A percentile compares a stretch with the other conserved stretches of the same genome.
These are phyloP conservation scores for Apostichopus leukothele DNA, from an alignment of 53 echinoderm and acorn worm genomes.

Conservation along the genomic window DNA sequence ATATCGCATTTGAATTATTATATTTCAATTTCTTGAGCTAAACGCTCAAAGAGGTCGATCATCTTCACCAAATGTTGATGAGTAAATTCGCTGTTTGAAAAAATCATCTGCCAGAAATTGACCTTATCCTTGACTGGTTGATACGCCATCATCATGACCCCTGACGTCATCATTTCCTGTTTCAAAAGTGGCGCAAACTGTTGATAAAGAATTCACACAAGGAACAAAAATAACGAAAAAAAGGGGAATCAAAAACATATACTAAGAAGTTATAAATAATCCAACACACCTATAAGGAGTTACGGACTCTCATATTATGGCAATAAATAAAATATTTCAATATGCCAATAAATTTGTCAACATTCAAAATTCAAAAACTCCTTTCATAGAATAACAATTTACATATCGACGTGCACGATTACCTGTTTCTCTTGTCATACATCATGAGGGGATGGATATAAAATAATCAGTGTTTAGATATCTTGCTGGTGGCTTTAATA, in stretches of 20 bases:
- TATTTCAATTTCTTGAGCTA: constrained; percentile 68
- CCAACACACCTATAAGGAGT: no score
- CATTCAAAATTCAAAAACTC: no score
- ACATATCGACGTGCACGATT: no score
- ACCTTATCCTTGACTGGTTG: constrained; percentile 72
- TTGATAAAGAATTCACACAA: no score
- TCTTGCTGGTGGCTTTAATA: not conserved
- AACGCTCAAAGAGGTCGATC: constrained; percentile 71
- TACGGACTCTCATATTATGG: no score
- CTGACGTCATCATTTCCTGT: constrained; percentile 76
- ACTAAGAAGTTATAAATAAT: no score
- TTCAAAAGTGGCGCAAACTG: constrained; percentile 94
- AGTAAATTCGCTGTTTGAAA: constrained; percentile 63
- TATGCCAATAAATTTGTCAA: no score
- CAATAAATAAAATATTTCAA: no score
- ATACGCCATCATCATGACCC: constrained; percentile 79
- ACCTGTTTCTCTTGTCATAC: no score
- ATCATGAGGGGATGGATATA: no score
- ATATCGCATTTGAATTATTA: not conserved
- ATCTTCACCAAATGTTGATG: constrained; percentile 63
- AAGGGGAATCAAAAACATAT: not conserved
- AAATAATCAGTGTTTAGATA: no score
- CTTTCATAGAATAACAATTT: no score
- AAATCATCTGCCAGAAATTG: constrained; percentile 82
- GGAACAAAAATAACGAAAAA: not conserved